phyloP scores from a whole-genome alignment of 2,797 vertebrate species.

The Epinephelus malabaricus region DNA sequence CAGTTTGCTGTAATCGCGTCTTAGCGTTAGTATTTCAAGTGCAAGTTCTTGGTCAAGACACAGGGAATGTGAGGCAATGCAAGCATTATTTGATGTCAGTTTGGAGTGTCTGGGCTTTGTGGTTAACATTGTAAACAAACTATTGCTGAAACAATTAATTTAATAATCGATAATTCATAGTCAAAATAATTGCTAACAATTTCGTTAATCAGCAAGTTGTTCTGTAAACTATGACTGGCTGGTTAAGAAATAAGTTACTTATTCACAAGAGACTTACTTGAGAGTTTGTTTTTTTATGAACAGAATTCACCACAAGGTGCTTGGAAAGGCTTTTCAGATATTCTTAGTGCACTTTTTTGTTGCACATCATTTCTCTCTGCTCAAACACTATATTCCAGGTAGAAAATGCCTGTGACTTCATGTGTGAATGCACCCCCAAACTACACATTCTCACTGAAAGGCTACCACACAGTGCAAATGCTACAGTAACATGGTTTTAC shows the following conservation, averaged over 20 bases:
- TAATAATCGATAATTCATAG: background rate
- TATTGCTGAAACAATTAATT: background rate
- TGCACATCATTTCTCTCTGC: background rate
- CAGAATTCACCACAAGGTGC: background rate
- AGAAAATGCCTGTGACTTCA: background rate
- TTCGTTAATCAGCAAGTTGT: fast-evolving
- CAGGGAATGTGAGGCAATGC: no score
- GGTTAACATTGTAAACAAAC: background rate
- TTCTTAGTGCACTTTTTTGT: background rate
- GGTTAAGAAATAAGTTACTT: background rate
- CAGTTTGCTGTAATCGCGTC: no score
- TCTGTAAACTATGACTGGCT: background rate
- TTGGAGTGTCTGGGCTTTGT: no score
- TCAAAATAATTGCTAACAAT: background rate
- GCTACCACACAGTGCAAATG: conserved; percentile 44
- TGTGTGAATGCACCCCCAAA: conserved; percentile 63
- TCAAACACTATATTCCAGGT: background rate
- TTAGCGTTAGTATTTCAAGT: no score
- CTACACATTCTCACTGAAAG: conserved; percentile 36
- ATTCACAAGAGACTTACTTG: background rate
- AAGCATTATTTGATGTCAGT: no score
- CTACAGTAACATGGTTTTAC: conserved; percentile 12
- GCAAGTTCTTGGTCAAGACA: no score
- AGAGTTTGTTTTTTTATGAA: background rate
- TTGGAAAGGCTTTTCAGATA: background rate